phyloP scores from a whole-genome alignment of 1,140 invertebrate species.

The Sycophila sp. region DNA sequence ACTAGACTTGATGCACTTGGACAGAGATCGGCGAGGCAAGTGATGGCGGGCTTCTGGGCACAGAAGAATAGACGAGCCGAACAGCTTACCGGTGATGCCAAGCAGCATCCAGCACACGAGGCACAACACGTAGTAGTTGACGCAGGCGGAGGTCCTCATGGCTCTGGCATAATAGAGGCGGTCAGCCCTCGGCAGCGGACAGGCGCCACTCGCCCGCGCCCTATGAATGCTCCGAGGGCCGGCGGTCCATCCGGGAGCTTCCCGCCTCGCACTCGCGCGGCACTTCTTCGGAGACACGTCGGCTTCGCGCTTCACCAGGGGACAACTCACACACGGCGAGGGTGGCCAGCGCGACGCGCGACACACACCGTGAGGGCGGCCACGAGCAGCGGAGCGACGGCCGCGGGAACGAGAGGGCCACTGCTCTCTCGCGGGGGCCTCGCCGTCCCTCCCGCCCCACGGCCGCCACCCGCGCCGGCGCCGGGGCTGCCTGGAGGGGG shows the following conservation, averaged over 20 bases:
- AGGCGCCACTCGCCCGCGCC: background rate
- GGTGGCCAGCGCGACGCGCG: background rate
- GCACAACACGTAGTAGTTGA: constrained; percentile 65
- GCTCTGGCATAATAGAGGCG: constrained; percentile 34
- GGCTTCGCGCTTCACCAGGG: too few species aligned
- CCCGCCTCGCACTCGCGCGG: background rate
- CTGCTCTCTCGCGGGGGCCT: background rate
- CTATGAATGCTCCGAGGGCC: background rate
- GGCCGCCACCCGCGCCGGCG: constrained; percentile 3
- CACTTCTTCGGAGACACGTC: background rate
- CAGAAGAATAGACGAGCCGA: too few species aligned
- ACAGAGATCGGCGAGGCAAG: too few species aligned
- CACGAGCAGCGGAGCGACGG: background rate
- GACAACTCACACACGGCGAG: background rate
- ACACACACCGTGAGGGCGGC: background rate
- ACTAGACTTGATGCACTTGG: too few species aligned
- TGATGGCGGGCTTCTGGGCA: too few species aligned
- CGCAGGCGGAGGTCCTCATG: constrained; percentile 64
- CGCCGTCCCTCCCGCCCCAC: background rate
- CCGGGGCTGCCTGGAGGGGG: background rate
- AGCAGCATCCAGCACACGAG: constrained; percentile 65
- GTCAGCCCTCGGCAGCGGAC: background rate
- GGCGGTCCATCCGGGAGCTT: background rate
- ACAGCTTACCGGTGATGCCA: constrained; percentile 65
- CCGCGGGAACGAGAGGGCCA: background rate